Conservation (phyloP, 1,140 invertebrate species). For the Geopemphigus sp. region DNA sequence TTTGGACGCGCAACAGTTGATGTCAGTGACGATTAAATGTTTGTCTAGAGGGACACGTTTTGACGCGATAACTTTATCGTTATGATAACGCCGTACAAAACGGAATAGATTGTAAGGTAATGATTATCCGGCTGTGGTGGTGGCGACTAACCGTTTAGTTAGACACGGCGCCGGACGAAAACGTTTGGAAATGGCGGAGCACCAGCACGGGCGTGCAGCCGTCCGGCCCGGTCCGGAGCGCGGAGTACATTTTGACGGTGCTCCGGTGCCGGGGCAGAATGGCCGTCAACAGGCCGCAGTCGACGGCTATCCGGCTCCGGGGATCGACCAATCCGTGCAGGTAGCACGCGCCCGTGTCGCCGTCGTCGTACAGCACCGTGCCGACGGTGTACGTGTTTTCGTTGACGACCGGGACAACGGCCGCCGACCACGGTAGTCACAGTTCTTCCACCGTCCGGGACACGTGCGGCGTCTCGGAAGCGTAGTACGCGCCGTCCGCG, state of each 20-base stretch:
- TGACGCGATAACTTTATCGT: too few relatives aligned
- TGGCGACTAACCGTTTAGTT: too few relatives aligned
- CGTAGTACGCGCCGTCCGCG: slow-evolving; percentile 4
- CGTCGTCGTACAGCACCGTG: neutral
- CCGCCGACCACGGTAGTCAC: neutral
- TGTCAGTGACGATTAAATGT: too few relatives aligned
- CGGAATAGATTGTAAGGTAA: too few relatives aligned
- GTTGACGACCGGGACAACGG: neutral
- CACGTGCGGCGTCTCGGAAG: neutral
- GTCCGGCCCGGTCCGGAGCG: neutral
- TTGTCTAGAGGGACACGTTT: too few relatives aligned
- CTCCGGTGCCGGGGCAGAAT: neutral
- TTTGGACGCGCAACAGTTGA: too few relatives aligned
- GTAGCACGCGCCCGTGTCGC: neutral
- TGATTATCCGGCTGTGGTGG: too few relatives aligned
- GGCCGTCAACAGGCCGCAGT: neutral
- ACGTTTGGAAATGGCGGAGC: slow-evolving; percentile 18
- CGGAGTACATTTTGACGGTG: slow-evolving; percentile 22
- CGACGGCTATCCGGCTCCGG: neutral
- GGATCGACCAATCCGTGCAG: slow-evolving; percentile 17
- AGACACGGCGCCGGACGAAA: neutral
- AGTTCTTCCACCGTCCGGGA: slow-evolving; percentile 39
- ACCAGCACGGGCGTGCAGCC: neutral
- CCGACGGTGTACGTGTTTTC: slow-evolving; percentile 1
- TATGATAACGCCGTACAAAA: too few relatives aligned